These are phyloP conservation scores for Lophotis ruficrista DNA, from an alignment of 2,113 vertebrate genomes.

Conservation along the genomic window DNA sequence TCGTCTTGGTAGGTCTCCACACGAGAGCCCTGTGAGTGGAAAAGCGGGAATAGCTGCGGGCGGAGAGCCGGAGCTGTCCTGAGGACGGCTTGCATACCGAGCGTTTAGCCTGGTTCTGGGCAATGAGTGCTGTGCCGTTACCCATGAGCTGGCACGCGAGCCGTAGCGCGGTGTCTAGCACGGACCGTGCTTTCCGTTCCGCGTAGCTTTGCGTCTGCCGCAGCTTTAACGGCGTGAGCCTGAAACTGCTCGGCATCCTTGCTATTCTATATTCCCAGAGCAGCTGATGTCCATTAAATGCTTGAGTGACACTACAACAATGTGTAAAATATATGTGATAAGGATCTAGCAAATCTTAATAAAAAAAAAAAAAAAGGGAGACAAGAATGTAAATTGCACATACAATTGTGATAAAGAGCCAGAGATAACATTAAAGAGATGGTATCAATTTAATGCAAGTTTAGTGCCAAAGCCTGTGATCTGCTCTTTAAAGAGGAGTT, in stretches of 20 bases:
- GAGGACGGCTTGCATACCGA: background rate
- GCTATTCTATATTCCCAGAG: background rate
- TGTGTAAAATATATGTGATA: conserved; percentile 50
- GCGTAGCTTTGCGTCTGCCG: rapidly evolving
- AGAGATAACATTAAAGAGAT: conserved; percentile 70
- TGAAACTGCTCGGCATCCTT: background rate
- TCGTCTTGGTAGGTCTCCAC: background rate
- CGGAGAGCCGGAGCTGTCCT: background rate
- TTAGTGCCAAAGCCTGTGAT: conserved; percentile 53
- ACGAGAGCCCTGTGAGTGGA: background rate
- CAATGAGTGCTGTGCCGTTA: background rate
- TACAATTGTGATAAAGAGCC: conserved; percentile 62
- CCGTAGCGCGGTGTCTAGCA: rapidly evolving
- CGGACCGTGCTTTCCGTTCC: background rate
- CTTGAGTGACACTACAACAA: conserved; percentile 61
- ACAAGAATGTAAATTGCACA: conserved; percentile 68
- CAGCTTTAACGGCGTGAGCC: background rate
- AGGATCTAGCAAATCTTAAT: conserved; percentile 61
- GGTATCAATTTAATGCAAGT: conserved; percentile 63
- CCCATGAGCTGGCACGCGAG: background rate
- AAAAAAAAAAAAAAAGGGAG: background rate
- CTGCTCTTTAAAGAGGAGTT: conserved; percentile 36
- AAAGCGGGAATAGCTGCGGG: background rate
- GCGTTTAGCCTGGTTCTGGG: background rate
- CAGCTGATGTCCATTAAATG: conserved; percentile 50